Conservation (phyloP, 2,797 vertebrate genomes). For the Austrolebias charrua region DNA sequence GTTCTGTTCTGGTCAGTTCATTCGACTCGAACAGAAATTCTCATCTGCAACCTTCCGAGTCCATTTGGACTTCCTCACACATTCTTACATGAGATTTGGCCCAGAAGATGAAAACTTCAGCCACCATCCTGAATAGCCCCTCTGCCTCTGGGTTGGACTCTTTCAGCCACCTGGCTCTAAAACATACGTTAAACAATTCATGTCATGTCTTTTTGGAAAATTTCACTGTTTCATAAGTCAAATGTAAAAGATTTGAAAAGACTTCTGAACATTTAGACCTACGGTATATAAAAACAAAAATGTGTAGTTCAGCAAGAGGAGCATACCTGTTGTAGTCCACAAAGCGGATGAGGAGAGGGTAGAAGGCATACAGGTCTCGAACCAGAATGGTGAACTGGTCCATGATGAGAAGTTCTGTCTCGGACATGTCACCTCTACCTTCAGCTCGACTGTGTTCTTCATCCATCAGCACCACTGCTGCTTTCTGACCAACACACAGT, state of each 20-base stretch:
- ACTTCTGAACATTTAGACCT: no score
- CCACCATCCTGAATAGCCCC: constrained; percentile 94
- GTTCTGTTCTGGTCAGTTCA: no score
- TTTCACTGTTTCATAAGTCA: not conserved
- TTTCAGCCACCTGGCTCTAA: constrained; percentile 93
- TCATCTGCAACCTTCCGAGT: no score
- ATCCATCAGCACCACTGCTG: constrained; percentile 88
- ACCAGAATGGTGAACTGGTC: constrained; percentile 93
- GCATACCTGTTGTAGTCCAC: constrained; percentile 95
- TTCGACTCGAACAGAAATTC: no score
- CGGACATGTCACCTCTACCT: constrained; percentile 94
- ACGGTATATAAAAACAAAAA: no score
- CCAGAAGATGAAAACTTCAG: constrained; percentile 97
- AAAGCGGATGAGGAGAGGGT: constrained; percentile 93
- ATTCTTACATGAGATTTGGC: constrained; percentile 91
- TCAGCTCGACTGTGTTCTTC: constrained; percentile 94
- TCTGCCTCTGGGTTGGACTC: constrained; percentile 90
- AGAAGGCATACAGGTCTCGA: constrained; percentile 95
- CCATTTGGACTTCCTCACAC: not conserved
- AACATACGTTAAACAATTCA: not conserved
- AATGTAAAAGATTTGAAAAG: no score
- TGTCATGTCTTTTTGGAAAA: not conserved
- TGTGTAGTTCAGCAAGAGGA: not conserved
- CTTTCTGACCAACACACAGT: constrained; percentile 74
- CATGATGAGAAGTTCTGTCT: constrained; percentile 93